phyloP scores from a whole-genome alignment of 37 sponge, comb jelly and placozoan species.

The Chondrosia reniformis region DNA sequence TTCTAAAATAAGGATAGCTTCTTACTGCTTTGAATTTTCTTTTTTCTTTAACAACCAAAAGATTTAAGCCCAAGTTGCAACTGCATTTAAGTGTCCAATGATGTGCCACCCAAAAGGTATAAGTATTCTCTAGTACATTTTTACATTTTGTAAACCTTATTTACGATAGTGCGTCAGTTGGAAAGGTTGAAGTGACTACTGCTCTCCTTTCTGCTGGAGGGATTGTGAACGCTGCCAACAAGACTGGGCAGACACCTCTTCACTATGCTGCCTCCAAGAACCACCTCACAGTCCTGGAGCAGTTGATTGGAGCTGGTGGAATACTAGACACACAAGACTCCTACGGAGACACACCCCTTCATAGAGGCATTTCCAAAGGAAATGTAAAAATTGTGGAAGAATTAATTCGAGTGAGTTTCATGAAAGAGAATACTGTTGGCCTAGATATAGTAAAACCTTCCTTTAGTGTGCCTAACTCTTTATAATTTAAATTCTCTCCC shows the following conservation, averaged over 20 bases:
- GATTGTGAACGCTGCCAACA: conserved; percentile 20
- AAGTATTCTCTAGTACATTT: too few relatives aligned
- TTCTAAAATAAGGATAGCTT: too few relatives aligned
- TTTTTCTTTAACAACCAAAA: too few relatives aligned
- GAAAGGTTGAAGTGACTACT: conserved; percentile 36
- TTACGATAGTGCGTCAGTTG: conserved; percentile 64
- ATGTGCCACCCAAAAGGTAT: too few relatives aligned
- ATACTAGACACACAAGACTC: conserved; percentile 42
- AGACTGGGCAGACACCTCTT: conserved; percentile 55
- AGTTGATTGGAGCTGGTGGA: conserved; percentile 19
- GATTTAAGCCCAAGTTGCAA: too few relatives aligned
- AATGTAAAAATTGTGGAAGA: conserved; percentile 24
- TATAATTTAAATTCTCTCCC: too few relatives aligned
- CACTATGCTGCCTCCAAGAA: conserved; percentile 71
- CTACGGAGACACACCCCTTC: conserved; percentile 58
- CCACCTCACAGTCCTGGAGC: conserved; percentile 17
- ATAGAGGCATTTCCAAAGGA: conserved; percentile 39
- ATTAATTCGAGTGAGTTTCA: conserved; percentile 25
- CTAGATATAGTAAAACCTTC: too few relatives aligned
- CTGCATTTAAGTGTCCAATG: too few relatives aligned
- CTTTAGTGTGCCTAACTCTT: too few relatives aligned
- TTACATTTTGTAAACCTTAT: too few relatives aligned
- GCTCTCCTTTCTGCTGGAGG: conserved; percentile 24
- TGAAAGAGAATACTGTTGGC: too few relatives aligned
- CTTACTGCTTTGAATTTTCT: too few relatives aligned